phyloP scores from a whole-genome alignment of 2,888 invertebrate genomes.

The Balanococcus diminutus region DNA sequence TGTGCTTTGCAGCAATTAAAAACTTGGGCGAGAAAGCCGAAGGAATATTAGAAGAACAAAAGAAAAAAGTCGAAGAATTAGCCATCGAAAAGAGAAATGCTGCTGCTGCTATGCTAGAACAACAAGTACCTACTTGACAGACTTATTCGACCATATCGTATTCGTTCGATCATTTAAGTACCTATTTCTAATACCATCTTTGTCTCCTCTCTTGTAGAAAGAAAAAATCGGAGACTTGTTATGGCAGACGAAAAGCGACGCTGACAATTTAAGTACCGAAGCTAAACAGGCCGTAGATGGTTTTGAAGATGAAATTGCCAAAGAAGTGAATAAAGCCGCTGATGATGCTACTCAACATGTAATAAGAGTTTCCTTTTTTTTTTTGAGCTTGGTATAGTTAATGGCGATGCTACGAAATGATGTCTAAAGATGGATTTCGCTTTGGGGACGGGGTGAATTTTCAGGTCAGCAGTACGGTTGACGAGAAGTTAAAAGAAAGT shows the following conservation, averaged over 20 bases:
- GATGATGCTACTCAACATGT: slow-evolving; percentile 65
- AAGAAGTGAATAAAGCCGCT: slow-evolving; percentile 65
- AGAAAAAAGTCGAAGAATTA: slow-evolving; percentile 72
- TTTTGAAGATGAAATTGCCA: slow-evolving; percentile 64
- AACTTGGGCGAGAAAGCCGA: slow-evolving; percentile 76
- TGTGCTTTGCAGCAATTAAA: slow-evolving; percentile 69
- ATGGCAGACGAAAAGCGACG: slow-evolving; percentile 59
- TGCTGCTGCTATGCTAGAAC: slow-evolving; percentile 69
- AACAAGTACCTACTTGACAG: slow-evolving; percentile 64
- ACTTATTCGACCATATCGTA: not conserved
- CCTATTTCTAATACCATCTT: not conserved
- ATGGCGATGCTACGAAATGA: not conserved
- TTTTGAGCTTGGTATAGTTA: too few relatives aligned
- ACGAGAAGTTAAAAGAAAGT: slow-evolving; percentile 69
- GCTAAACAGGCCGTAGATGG: slow-evolving; percentile 66
- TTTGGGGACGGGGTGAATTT: not conserved
- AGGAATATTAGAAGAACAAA: slow-evolving; percentile 73
- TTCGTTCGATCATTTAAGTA: not conserved
- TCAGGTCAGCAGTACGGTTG: slow-evolving; percentile 64
- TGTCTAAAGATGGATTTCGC: not conserved
- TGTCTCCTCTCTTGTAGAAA: slow-evolving; percentile 63
- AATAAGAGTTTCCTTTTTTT: slow-evolving; percentile 57
- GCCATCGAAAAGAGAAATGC: slow-evolving; percentile 69
- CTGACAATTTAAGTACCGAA: slow-evolving; percentile 64
- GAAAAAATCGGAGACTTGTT: slow-evolving; percentile 54